These are phyloP conservation scores for Camponotus floridanus DNA, from an alignment of 1,140 invertebrate genomes.

Conservation along the genomic window DNA sequence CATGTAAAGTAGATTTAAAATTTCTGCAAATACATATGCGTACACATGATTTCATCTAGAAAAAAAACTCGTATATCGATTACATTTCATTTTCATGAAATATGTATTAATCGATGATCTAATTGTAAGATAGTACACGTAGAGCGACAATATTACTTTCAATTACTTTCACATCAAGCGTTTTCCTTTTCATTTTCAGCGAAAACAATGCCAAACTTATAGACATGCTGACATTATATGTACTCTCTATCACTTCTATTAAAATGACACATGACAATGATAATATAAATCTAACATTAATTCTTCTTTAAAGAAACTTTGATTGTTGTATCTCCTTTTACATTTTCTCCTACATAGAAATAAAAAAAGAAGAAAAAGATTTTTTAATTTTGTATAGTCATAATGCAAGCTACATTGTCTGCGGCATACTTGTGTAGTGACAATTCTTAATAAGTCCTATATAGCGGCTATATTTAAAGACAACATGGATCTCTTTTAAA, in stretches of 20 bases:
- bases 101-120: conserved; percentile 34
- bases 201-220: conserved; percentile 21
- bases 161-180: conserved; percentile 56
- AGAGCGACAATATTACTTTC: conserved; percentile 27
- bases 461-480: conserved; percentile 1
- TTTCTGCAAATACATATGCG: background rate
- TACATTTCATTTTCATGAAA: no score
- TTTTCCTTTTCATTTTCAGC: conserved; percentile 51
- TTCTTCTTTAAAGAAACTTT: background rate
- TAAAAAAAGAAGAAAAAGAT: background rate
- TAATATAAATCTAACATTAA: background rate
- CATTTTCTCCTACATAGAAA: background rate
- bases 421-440: conserved; percentile 8
- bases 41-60: conserved; percentile 3
- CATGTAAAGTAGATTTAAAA: background rate
- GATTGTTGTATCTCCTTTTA: background rate
- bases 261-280: conserved; percentile 11
- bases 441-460: conserved; percentile 28
- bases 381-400: conserved; percentile 13
- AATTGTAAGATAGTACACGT: conserved; percentile 25
- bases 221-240: no score
- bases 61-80: background rate
- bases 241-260: conserved; percentile 11
- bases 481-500: conserved; percentile 22
- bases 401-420: background rate